phyloP scores from a whole-genome alignment of 2,113 vertebrate genomes.

The Paratilapia polleni region DNA sequence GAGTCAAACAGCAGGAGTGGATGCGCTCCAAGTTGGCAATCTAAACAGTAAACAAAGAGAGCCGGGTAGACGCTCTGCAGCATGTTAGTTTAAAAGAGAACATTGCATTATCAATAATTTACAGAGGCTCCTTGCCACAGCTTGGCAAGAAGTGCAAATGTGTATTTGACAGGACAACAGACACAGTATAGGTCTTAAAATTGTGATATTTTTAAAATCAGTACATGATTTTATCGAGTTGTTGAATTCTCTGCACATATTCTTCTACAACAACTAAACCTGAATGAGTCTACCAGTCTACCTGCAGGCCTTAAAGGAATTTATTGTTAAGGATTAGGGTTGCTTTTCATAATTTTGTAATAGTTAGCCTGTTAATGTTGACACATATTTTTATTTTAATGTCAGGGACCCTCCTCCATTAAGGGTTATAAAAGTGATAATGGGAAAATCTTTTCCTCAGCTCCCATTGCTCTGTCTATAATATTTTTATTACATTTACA shows the following conservation, averaged over 20 bases:
- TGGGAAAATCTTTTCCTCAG: neutral
- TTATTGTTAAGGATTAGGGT: neutral
- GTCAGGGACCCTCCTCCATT: neutral
- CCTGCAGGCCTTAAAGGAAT: too few relatives aligned
- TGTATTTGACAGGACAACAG: neutral
- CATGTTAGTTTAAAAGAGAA: neutral
- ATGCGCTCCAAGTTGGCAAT: neutral
- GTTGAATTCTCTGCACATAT: neutral
- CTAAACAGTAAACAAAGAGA: conserved; percentile 15
- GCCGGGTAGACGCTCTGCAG: neutral
- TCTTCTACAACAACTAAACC: neutral
- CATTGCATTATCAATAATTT: neutral
- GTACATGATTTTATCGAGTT: neutral
- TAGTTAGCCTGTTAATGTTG: neutral
- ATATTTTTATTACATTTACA: conserved; percentile 2
- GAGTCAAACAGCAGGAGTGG: conserved; percentile 14
- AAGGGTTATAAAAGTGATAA: neutral
- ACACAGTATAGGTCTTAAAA: neutral
- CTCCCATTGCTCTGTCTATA: neutral
- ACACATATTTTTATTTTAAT: neutral
- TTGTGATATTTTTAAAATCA: neutral
- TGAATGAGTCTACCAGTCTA: neutral
- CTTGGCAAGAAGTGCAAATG: neutral
- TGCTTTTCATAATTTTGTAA: neutral
- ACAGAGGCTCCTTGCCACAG: neutral